Conservation (phyloP, 2,888 invertebrate genomes). For the Galerucella calmariensis region DNA sequence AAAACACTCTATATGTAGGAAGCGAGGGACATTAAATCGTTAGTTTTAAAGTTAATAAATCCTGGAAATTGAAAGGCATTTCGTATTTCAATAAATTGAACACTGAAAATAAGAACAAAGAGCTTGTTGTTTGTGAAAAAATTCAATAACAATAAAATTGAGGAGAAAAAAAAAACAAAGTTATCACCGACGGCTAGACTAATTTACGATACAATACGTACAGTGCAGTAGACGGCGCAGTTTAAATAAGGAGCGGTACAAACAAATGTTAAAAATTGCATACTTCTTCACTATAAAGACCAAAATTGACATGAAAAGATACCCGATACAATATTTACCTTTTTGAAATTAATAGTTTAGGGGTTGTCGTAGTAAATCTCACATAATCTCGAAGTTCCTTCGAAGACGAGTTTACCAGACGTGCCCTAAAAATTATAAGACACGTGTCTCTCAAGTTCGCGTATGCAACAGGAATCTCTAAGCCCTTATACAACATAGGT, state of each 20-base stretch:
- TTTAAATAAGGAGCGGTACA: neutral
- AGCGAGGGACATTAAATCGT: slow-evolving; percentile 5
- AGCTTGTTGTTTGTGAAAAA: slow-evolving; percentile 17
- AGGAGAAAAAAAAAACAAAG: neutral
- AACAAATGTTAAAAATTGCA: too few species aligned
- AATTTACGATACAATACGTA: slow-evolving; percentile 12
- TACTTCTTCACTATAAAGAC: too few species aligned
- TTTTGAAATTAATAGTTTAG: neutral
- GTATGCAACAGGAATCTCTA: neutral
- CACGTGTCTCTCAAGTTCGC: neutral
- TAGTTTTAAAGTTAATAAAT: slow-evolving; percentile 31
- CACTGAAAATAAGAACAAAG: slow-evolving; percentile 17
- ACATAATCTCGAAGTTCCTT: neutral
- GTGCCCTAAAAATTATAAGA: neutral
- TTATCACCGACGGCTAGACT: slow-evolving; percentile 16
- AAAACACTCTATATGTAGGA: neutral
- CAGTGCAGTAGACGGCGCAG: neutral
- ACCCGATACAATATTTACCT: neutral
- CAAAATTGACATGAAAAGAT: too few species aligned
- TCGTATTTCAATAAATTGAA: slow-evolving; percentile 15
- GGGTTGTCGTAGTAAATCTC: neutral
- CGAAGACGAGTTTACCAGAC: neutral
- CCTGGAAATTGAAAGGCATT: slow-evolving; percentile 21
- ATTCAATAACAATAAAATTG: slow-evolving; percentile 15
- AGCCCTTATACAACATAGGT: slow-evolving; percentile 15